Evolutionary conservation across 2,113 vertebrate genomes (phyloP).

Genomic region (Regulus satrapa): DNA sequence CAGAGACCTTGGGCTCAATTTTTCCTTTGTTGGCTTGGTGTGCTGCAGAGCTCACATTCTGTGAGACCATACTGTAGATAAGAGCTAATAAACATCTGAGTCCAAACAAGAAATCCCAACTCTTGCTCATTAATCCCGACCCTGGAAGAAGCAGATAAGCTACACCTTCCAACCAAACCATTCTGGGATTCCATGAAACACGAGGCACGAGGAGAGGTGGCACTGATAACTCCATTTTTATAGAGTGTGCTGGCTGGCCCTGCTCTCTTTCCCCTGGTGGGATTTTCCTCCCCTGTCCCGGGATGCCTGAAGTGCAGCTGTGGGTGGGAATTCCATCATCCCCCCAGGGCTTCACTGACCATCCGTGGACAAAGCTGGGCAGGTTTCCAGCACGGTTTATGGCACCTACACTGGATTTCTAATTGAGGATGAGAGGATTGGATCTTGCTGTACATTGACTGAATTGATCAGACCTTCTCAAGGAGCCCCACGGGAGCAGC

Average conservation of each 20-base stretch:
- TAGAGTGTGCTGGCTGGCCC: fast-evolving
- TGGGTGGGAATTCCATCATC: not conserved
- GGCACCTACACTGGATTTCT: not conserved
- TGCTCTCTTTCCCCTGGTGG: not conserved
- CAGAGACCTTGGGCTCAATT: too few species aligned
- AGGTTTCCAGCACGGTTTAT: not conserved
- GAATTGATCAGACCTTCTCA: not conserved
- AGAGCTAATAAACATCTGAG: too few species aligned
- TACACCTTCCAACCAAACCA: not conserved
- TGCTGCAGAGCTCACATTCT: too few species aligned
- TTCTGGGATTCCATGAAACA: not conserved
- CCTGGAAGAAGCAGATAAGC: too few species aligned
- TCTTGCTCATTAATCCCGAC: too few species aligned
- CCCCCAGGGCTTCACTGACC: not conserved
- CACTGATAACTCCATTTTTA: fast-evolving
- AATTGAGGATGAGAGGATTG: not conserved
- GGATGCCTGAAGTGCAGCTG: fast-evolving
- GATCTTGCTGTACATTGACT: not conserved
- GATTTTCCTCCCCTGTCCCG: not conserved
- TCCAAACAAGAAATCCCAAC: too few species aligned
- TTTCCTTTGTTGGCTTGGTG: too few species aligned
- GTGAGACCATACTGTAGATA: too few species aligned
- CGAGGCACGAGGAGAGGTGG: fast-evolving
- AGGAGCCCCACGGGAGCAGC: not conserved
- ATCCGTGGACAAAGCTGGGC: not conserved